A percentile compares a stretch with the other conserved stretches of the same genome.
Conservation (phyloP, 2,113 vertebrate genomes). For the Tetraodon nigroviridis region DNA sequence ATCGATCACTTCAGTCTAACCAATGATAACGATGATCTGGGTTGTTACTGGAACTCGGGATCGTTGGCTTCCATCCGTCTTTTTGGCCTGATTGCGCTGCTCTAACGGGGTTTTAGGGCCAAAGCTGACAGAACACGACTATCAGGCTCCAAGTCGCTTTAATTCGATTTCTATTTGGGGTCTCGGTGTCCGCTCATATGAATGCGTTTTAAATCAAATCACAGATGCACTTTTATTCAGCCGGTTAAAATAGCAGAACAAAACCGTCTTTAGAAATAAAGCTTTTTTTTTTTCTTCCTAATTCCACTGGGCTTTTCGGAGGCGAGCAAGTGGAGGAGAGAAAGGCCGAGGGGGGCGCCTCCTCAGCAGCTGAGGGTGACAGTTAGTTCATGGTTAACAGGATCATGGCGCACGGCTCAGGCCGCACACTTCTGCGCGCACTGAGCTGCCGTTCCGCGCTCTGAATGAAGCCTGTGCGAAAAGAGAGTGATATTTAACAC, state of each 20-base stretch:
- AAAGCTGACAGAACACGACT: constrained; percentile 67
- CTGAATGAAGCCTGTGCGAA: constrained; percentile 76
- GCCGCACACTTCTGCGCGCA: constrained; percentile 83
- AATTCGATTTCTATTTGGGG: constrained; percentile 69
- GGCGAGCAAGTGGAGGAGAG: constrained; percentile 62
- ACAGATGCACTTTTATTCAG: constrained; percentile 90
- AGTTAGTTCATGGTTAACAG: constrained; percentile 99
- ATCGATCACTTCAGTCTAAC: too few relatives aligned
- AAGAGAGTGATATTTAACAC: constrained; percentile 87
- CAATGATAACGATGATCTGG: too few relatives aligned
- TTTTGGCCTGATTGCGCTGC: constrained; percentile 36
- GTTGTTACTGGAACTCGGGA: constrained; percentile 21
- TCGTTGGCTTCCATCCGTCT: constrained; percentile 1
- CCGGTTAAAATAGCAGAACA: constrained; percentile 86
- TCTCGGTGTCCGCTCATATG: constrained; percentile 67
- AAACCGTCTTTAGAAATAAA: constrained; percentile 91
- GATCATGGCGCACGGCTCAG: constrained; percentile 90
- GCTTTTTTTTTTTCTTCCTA: constrained; percentile 71
- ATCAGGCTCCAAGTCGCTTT: constrained; percentile 60
- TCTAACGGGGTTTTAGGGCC: constrained; percentile 43
- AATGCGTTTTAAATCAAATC: constrained; percentile 94
- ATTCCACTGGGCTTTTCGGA: constrained; percentile 73
- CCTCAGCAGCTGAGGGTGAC: constrained; percentile 95
- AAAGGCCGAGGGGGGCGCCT: constrained; percentile 61
- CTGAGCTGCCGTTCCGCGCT: constrained; percentile 73